Base-by-base conservation (phyloP, 2,113 vertebrate genomes). In the Malaclemys terrapin region DNA sequence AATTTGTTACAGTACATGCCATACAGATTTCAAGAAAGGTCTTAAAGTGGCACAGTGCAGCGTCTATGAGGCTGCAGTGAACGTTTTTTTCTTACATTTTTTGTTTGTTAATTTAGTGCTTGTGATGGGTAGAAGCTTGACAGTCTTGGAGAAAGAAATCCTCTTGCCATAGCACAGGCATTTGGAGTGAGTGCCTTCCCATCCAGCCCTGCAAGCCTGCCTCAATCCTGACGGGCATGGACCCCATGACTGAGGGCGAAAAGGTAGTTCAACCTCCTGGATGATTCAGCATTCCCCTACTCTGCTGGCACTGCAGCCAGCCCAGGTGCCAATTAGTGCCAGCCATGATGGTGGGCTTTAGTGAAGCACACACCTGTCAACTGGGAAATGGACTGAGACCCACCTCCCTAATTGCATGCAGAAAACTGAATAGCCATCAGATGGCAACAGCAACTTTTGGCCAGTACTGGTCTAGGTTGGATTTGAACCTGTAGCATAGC, bases 91-190 rank as follows among this genome's bases (percentile, higher is more conserved):
- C n/a, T 78, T 24, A 35, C 9, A 5, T 50, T 90, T 35, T 14
- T 4, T 47, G 4, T 82, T 82, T 42, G n/a, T 45, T 16, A 80
- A 50, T 72, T 83, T 31, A 52, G 69, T 53, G 50, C 35, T 89
- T 2, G 1, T 11, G 52, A 3, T 0, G 1, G 7, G 31, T 50
- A 56, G 42, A 42, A 85, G 52, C 78, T 52, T 62, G 75, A 29
- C 78, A 91, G 72, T 29, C 87, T 38, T 20, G 10, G 75, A 80
- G 56, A 82, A 89, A 29, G 8, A 80, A 54, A 29, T 0, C 86
- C 75, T 31, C 47, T 59, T 75, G 87, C 53, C 49, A 24, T n/a
- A 17, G 22, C 38, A 45, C 2, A 42, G 8, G 5, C 1, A 1
- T 42, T 38, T 82, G 82, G n/a, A 81, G 16, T 19, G 11, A 76